Base-by-base conservation (phyloP, 2,888 invertebrate species). In the Fragum whitleyi region DNA sequence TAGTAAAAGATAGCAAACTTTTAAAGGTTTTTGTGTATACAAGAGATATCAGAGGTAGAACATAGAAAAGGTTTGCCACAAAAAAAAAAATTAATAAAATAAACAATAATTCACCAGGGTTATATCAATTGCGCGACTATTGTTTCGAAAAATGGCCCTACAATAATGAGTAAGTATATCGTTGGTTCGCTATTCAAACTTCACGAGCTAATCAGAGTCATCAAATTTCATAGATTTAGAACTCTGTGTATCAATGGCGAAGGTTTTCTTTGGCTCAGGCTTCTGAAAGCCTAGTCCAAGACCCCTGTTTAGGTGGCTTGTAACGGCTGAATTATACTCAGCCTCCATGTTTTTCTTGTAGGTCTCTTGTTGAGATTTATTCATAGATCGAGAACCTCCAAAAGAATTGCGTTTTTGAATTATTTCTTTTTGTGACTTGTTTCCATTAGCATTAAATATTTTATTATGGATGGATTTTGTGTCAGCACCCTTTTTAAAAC, bases 181-280 rank as follows among this genome's bases (percentile, higher is more conserved):
- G n/a, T n/a, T n/a, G n/a, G n/a, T n/a, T n/a, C n/a, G n/a, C n/a
- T n/a, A n/a, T n/a, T n/a, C n/a, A n/a, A n/a, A n/a, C n/a, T n/a
- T n/a, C n/a, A n/a, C n/a, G n/a, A n/a, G n/a, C n/a, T n/a, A 83
- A 57, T 89, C 88, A 1, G 65, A 65, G 26, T 65, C 65, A 85
- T 88, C 88, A 88, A 91, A 90, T 79, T 90, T 90, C 2, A 85
- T 83, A 9, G 90, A 91, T 57, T 90, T 89, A 11, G 87, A 78
- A n/a, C 77, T 72, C 59, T 77, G 80, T 72, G 79, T 79, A 75
- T 91, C 89, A 74, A 91, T 91, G 65, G 89, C 83, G 72, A 91
- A 91, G 68, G 88, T 91, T 74, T 91, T 91, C 16, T 84, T 86
- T 29, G 90, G 89, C 16, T 85, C 86, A 23, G 90, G 89, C 9